phyloP scores from a whole-genome alignment of 2,797 vertebrate species.

The Danionella dracula region DNA sequence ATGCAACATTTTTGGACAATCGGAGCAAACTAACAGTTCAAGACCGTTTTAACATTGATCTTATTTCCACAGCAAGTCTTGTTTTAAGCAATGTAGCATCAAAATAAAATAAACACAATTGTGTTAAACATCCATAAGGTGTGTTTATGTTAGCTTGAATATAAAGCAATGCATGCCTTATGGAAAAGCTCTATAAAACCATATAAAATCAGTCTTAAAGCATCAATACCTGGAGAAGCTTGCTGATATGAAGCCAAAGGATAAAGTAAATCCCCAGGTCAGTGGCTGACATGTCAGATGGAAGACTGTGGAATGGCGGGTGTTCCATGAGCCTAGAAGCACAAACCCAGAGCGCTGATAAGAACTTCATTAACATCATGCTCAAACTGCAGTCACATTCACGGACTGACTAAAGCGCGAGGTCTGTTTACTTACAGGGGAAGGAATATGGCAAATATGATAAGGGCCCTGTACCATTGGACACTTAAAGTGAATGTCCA shows the following conservation, averaged over 20 bases:
- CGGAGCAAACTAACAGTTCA: no score
- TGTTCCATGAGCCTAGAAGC: slow-evolving; percentile 16
- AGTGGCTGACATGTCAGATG: no score
- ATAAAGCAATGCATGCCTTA: no score
- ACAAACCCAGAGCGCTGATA: slow-evolving; percentile 27
- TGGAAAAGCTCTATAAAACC: no score
- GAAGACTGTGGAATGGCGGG: background rate
- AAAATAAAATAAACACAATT: no score
- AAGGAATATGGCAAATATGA: slow-evolving; percentile 27
- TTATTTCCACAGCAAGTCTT: no score
- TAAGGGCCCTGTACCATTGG: slow-evolving; percentile 11
- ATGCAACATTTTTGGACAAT: no score
- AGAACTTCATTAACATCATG: slow-evolving; percentile 43
- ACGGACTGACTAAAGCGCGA: background rate
- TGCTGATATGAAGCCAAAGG: background rate
- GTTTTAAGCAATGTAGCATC: no score
- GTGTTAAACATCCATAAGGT: no score
- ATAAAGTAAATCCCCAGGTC: background rate
- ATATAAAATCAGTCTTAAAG: no score
- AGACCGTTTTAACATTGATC: no score
- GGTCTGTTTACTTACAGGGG: background rate
- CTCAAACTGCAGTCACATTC: slow-evolving; percentile 15
- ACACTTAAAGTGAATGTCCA: slow-evolving; percentile 30
- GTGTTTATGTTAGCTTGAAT: no score
- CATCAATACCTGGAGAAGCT: background rate